Evolutionary conservation across 2,888 invertebrate genomes (phyloP).

Genomic region (Dasypogon diadema): DNA sequence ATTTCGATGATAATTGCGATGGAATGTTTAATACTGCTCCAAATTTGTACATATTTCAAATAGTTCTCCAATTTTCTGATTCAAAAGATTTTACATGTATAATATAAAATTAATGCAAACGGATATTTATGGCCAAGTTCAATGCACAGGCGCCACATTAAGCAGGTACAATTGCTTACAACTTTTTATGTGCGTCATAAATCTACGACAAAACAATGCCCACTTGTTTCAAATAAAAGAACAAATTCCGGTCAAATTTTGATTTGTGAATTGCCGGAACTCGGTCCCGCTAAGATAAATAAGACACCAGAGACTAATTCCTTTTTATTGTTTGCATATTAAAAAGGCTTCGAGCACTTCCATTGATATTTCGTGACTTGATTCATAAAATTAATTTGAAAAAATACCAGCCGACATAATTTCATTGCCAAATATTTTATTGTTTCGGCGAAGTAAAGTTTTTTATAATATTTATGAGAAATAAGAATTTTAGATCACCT

Average conservation of each 20-base stretch:
- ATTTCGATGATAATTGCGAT: too few species aligned
- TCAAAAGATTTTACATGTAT: too few species aligned
- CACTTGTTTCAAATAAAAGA: not conserved
- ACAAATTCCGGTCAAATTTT: constrained; percentile 14
- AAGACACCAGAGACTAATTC: not conserved
- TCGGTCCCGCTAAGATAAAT: not conserved
- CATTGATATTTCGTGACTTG: not conserved
- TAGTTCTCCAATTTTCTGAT: too few species aligned
- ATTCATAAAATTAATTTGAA: not conserved
- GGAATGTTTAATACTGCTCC: too few species aligned
- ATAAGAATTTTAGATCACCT: too few species aligned
- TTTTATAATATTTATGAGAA: too few species aligned
- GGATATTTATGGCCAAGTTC: not conserved
- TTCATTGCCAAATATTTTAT: too few species aligned
- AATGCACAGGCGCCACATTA: not conserved
- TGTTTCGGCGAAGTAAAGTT: too few species aligned
- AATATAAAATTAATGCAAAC: too few species aligned
- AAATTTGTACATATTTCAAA: too few species aligned
- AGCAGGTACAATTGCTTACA: not conserved
- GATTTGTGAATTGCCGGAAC: constrained; percentile 15
- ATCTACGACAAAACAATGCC: not conserved
- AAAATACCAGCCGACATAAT: too few species aligned
- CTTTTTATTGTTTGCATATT: not conserved
- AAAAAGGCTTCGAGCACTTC: not conserved
- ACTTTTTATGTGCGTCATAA: not conserved